Evolutionary conservation across 1,140 invertebrate genomes (phyloP), one percentile per base, ranked within the genome.

Genomic region (Laodelphax striatellus): DNA sequence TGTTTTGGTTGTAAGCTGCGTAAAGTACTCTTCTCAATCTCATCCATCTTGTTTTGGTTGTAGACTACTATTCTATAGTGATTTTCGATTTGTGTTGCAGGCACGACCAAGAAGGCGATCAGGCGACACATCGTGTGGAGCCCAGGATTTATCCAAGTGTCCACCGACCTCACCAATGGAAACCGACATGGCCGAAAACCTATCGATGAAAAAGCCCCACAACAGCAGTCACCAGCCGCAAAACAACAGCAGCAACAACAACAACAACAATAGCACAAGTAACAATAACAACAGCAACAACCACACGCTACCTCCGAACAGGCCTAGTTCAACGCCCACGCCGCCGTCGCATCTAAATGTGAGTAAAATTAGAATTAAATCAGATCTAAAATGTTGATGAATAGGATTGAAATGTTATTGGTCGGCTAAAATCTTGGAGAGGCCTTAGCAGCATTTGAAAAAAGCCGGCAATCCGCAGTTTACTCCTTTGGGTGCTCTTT

Each of bases 41-140:
- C n/a, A n/a, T n/a, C n/a, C n/a, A n/a, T n/a, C n/a, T n/a, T n/a
- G n/a, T n/a, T n/a, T n/a, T n/a, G n/a, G n/a, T n/a, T n/a, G n/a
- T n/a, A n/a, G n/a, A n/a, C n/a, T n/a, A n/a, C n/a, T n/a, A n/a
- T n/a, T n/a, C n/a, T n/a, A n/a, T n/a, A n/a, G n/a, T 28, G 6
- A 62, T 41, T 13, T 28, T 31, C 19, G 10, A 52, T 52, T 13
- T 55, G 61, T 46, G n/a, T 64, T 58, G 14, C 84, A 92, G 72
- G 89, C 89, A 1, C 74, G 89, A 13, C 90, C 90, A 2, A 71
- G 89, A 19, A 76, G 90, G 64, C 79, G 89, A 65, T 92, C 88
- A 0, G 88, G 88, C 0, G 90, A 92, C 65, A 61, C 80, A 21
- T 38, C 34, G 10, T 71, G 78, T 63, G 75, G 80, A 2, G 80